These are phyloP conservation scores for Synodontis membranacea DNA, from an alignment of 2,113 vertebrate genomes.

Conservation along the genomic window DNA sequence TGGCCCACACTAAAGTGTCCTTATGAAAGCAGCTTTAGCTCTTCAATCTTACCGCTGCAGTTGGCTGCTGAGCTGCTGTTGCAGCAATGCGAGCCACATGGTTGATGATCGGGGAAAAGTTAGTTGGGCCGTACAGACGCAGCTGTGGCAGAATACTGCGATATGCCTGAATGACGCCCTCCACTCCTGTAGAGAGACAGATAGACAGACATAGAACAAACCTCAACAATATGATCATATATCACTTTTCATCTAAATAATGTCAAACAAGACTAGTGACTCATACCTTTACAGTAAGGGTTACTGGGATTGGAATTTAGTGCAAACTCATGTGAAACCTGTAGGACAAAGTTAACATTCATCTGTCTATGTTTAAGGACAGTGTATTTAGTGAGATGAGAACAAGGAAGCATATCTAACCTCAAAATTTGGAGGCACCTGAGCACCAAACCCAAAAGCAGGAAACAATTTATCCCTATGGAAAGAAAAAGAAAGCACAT, in stretches of 20 bases:
- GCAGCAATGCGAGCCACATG: constrained; percentile 83
- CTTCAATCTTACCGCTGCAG: constrained; percentile 74
- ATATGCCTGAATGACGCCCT: constrained; percentile 88
- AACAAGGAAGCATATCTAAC: constrained; percentile 62
- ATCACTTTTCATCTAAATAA: not conserved
- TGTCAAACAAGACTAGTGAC: not conserved
- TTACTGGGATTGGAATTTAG: constrained; percentile 89
- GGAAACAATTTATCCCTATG: constrained; percentile 90
- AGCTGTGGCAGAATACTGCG: constrained; percentile 80
- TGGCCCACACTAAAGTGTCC: not conserved
- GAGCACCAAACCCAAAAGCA: constrained; percentile 92
- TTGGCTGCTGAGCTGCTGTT: constrained; percentile 67
- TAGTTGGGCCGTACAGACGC: constrained; percentile 87
- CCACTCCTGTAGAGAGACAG: constrained; percentile 74
- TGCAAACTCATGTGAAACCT: constrained; percentile 92
- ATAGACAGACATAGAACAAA: not conserved
- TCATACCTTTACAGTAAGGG: constrained; percentile 86
- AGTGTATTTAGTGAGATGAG: not conserved
- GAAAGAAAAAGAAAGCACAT: not conserved
- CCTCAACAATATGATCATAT: not conserved
- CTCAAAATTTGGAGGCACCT: constrained; percentile 87
- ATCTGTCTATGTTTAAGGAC: not conserved
- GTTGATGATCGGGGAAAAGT: constrained; percentile 90
- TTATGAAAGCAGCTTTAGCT: not conserved
- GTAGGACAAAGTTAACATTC: constrained; percentile 29